Evolutionary conservation across 2,113 vertebrate species (phyloP).

Genomic region (Butorides virescens): DNA sequence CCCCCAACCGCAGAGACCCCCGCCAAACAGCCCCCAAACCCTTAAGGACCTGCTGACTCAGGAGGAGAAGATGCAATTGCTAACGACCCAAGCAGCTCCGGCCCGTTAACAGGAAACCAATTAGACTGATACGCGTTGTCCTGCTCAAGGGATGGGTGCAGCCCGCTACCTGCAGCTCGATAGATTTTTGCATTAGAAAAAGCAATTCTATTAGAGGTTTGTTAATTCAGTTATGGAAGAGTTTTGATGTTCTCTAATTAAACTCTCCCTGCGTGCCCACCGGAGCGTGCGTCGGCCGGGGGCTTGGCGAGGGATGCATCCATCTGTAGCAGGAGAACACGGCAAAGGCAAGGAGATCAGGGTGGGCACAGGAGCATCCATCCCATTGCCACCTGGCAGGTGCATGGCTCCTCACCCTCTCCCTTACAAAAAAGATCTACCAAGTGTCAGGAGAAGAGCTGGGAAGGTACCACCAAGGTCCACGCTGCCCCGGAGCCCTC

Average conservation of each 20-base stretch:
- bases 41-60: background rate
- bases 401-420: background rate
- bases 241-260: constrained; percentile 14
- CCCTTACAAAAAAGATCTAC: background rate
- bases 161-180: background rate
- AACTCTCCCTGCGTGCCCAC: background rate
- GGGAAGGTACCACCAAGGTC: background rate
- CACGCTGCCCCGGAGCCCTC: fast-evolving
- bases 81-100: background rate
- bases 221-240: constrained; percentile 23
- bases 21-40: background rate
- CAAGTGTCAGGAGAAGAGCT: background rate
- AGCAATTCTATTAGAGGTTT: constrained; percentile 5
- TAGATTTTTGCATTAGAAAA: background rate
- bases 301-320: background rate
- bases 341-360: background rate
- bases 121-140: background rate
- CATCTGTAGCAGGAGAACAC: background rate
- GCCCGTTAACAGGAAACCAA: background rate
- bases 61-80: background rate
- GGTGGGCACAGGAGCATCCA: background rate
- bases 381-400: background rate
- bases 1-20: background rate
- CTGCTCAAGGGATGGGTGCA: background rate
- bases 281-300: background rate